These are phyloP conservation scores for Microtus ochrogaster DNA, from an alignment of 2,113 vertebrate genomes.

Conservation along the genomic window DNA sequence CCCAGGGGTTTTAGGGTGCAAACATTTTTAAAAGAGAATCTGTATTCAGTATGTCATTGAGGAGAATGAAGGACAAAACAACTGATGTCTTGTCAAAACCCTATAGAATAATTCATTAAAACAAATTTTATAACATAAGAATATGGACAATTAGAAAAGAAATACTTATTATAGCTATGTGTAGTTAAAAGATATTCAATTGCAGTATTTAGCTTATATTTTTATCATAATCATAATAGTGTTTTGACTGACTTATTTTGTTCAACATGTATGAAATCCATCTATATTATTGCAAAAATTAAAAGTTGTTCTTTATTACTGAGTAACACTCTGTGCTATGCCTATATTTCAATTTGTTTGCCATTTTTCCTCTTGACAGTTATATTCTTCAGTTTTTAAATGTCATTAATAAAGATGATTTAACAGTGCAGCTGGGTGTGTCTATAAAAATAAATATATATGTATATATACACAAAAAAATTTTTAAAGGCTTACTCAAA, in stretches of 20 bases:
- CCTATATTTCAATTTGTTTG: not conserved
- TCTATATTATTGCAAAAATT: not conserved
- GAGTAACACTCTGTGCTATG: not conserved
- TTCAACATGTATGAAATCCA: not conserved
- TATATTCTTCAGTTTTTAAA: not conserved
- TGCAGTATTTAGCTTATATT: not conserved
- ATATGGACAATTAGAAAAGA: not conserved
- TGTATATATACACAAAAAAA: too few species aligned
- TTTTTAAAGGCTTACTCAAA: not conserved
- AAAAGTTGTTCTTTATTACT: not conserved
- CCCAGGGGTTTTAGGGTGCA: conserved; percentile 16
- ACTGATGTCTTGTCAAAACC: not conserved
- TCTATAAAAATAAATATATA: not conserved
- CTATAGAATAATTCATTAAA: not conserved
- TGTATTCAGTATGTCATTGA: not conserved
- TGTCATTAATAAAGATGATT: not conserved
- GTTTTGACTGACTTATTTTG: not conserved
- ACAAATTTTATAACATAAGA: not conserved
- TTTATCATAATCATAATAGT: not conserved
- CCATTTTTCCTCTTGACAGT: not conserved
- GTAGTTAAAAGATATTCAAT: not conserved
- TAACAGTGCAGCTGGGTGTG: not conserved
- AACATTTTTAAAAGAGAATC: conserved; percentile 3
- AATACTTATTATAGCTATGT: not conserved
- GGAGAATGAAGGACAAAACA: not conserved